phyloP scores from a whole-genome alignment of 2,113 vertebrate genomes.

The Protomyctophum bolini region DNA sequence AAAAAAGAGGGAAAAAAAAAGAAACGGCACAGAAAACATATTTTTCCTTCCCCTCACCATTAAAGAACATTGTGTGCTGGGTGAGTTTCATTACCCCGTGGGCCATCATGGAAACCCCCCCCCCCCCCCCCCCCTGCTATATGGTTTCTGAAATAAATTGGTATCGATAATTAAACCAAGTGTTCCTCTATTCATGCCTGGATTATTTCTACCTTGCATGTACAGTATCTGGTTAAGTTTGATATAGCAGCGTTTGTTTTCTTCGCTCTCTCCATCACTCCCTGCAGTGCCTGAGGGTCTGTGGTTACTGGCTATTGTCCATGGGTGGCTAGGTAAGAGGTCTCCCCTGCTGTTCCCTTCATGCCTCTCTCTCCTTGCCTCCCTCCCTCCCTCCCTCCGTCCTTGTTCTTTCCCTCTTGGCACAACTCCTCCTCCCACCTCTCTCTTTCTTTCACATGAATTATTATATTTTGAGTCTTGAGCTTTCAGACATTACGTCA shows the following conservation, averaged over 20 bases:
- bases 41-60: not conserved
- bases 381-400: not conserved
- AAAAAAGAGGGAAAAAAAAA: not conserved
- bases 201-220: not conserved
- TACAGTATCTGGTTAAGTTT: not conserved
- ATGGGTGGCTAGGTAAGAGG: constrained; percentile 8
- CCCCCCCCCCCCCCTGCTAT: no score
- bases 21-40: constrained; percentile 46
- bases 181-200: no score
- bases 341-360: constrained; percentile 7
- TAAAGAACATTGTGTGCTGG: no score
- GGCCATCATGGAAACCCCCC: no score
- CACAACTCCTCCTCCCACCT: not conserved
- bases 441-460: not conserved
- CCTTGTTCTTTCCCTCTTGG: not conserved
- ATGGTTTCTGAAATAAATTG: no score
- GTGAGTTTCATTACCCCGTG: no score
- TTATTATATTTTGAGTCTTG: no score
- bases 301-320: constrained; percentile 8
- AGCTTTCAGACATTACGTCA: no score
- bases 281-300: not conserved
- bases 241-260: constrained; percentile 2
- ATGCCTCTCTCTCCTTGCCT: not conserved
- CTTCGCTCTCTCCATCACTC: constrained; percentile 1
- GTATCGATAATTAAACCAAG: no score